Base-by-base conservation (phyloP, 2,888 invertebrate species). In the Drosophila robusta region DNA sequence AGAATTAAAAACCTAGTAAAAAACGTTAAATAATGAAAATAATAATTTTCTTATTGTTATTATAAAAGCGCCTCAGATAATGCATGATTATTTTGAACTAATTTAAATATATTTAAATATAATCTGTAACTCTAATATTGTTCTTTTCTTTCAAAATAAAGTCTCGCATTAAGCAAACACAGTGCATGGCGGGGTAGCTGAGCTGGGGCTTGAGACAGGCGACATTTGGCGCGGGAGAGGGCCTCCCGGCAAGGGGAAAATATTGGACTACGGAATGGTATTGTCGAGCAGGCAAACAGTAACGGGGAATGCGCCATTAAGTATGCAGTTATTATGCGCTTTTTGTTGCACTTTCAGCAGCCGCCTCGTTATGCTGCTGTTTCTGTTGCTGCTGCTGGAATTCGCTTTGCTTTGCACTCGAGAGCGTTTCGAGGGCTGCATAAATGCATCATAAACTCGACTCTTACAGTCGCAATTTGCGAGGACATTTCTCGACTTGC, bases 361-460 rank as follows among this genome's bases (percentile, higher is more conserved):
- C 70, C 70, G 73, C 65, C 82, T 81, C 86, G 82, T 87, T 71
- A 87, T 78, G 82, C 55, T 38, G 26, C 51, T 46, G n/a, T 9
- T 45, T 6, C 22, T 46, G 9, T 29, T 29, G 50, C 9, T 39
- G 24, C 14, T 60, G 14, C 49, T 41, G 58, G 24, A 18, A 56
- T 55, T 66, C 54, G 63, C 69, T 75, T 85, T 78, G 82, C 80
- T 79, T 75, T 73, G 82, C 74, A 76, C 88, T 85, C 69, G 70
- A 70, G 70, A 66, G 55, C 51, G 38, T 66, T 76, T 63, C 62
- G 62, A 70, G 83, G 64, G 64, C 74, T 86, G 83, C 86, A 83
- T 83, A 88, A 83, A 83, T 83, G 83, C 88, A 88, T 86, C 87
- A 88, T 77, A 87, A 82, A 78, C 67, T 87, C 85, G 14, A 65